phyloP scores from a whole-genome alignment of 1,140 invertebrate species.

The Bombus fervidus region DNA sequence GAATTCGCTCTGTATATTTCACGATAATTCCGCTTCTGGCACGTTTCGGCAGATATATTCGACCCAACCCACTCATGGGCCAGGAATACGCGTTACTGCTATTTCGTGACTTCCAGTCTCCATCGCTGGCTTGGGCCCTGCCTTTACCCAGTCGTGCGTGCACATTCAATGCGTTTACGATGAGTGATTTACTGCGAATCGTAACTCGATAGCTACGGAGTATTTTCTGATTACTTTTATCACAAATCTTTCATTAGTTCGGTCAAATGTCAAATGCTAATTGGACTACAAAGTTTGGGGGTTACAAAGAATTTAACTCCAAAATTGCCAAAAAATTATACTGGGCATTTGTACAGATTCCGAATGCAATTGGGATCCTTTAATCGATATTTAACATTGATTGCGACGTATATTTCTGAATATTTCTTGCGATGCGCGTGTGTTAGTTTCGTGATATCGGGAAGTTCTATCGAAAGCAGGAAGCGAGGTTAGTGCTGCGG shows the following conservation, averaged over 20 bases:
- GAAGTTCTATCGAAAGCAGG: background rate
- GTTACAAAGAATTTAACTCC: too few relatives aligned
- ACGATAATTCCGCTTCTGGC: conserved; percentile 39
- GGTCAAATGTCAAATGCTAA: too few relatives aligned
- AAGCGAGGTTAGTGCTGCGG: conserved; percentile 30
- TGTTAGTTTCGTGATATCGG: conserved; percentile 12
- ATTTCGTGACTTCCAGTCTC: conserved; percentile 30
- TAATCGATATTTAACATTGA: background rate
- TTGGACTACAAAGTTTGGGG: background rate
- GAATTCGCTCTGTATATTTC: conserved; percentile 16
- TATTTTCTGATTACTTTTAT: too few relatives aligned
- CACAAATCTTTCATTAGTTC: background rate
- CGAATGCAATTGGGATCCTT: background rate
- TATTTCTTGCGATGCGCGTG: background rate
- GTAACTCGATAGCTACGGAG: too few relatives aligned
- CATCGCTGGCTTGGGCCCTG: background rate
- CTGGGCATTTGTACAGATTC: background rate
- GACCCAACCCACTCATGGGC: background rate
- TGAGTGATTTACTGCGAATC: background rate
- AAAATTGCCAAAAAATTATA: too few relatives aligned
- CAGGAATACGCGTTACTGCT: conserved; percentile 27
- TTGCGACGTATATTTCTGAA: background rate
- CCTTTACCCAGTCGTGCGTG: background rate
- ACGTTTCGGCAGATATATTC: conserved; percentile 31
- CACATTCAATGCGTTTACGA: background rate